These are phyloP conservation scores for Xanthia togata DNA, from an alignment of 2,888 invertebrate species.

Conservation along the genomic window DNA sequence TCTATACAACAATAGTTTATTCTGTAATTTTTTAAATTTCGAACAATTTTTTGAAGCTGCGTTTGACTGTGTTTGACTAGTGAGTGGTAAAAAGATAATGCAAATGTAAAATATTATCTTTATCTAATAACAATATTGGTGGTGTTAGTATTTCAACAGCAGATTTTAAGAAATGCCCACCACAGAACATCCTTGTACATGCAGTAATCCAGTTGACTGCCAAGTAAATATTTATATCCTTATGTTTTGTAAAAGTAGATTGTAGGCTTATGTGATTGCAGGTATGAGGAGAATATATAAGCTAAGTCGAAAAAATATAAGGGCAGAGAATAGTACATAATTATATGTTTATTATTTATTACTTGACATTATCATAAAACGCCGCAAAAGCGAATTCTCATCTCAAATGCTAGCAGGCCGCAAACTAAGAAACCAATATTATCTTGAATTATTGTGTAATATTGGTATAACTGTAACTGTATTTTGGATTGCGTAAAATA, in stretches of 20 bases:
- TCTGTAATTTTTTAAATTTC: conserved; percentile 49
- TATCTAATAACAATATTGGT: neutral
- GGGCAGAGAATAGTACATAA: too few species aligned
- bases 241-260: neutral
- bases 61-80: too few species aligned
- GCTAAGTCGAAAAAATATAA: neutral
- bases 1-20: neutral
- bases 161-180: conserved; percentile 67
- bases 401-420: neutral
- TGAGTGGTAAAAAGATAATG: conserved; percentile 18
- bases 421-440: neutral
- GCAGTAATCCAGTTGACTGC: conserved; percentile 74
- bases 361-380: neutral
- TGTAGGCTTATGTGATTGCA: too few species aligned
- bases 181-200: conserved; percentile 71
- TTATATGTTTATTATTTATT: neutral
- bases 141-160: conserved; percentile 29
- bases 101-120: conserved; percentile 40
- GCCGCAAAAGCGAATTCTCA: conserved; percentile 1
- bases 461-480: neutral
- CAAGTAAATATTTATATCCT: conserved; percentile 65
- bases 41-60: conserved; percentile 31
- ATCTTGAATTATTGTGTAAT: neutral
- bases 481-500: neutral
- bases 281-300: neutral